phyloP scores from a whole-genome alignment of 2,113 vertebrate genomes.

The Montifringilla adamsi region DNA sequence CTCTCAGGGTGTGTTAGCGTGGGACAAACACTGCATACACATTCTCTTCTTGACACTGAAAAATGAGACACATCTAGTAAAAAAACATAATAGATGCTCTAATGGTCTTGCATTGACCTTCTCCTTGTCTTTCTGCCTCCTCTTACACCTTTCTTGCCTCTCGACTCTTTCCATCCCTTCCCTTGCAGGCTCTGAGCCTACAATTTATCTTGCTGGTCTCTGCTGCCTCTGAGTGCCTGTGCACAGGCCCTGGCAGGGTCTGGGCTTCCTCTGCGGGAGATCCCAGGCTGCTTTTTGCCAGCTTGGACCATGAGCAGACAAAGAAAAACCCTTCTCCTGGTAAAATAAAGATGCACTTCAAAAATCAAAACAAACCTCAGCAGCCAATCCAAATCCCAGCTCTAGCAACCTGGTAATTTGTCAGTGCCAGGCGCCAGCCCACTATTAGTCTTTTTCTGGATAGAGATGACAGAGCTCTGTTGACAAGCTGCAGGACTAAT shows the following conservation, averaged over 20 bases:
- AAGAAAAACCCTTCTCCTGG: neutral
- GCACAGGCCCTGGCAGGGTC: neutral
- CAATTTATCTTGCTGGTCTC: neutral
- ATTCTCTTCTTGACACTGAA: constrained; percentile 17
- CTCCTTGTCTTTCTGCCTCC: neutral
- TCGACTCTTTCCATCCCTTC: neutral
- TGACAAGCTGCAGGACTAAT: constrained; percentile 42
- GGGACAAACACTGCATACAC: neutral
- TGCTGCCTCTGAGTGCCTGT: neutral
- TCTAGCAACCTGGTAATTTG: constrained; percentile 23
- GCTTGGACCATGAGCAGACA: neutral
- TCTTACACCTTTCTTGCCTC: neutral
- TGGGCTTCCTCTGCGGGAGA: neutral
- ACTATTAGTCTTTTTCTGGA: constrained; percentile 59
- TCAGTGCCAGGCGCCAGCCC: constrained; percentile 2
- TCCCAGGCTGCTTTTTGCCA: neutral
- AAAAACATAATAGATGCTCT: neutral
- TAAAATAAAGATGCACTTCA: neutral
- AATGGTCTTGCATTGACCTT: neutral
- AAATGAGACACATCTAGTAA: neutral
- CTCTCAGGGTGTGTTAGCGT: neutral
- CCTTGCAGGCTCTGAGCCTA: neutral
- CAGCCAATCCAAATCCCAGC: neutral
- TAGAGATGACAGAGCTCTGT: constrained; percentile 25
- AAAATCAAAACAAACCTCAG: neutral